Percentiles rank a stretch among this genome's conserved stretches.
phyloP scores from a whole-genome alignment of 1,140 invertebrate genomes.

The Trichonephila clavata region DNA sequence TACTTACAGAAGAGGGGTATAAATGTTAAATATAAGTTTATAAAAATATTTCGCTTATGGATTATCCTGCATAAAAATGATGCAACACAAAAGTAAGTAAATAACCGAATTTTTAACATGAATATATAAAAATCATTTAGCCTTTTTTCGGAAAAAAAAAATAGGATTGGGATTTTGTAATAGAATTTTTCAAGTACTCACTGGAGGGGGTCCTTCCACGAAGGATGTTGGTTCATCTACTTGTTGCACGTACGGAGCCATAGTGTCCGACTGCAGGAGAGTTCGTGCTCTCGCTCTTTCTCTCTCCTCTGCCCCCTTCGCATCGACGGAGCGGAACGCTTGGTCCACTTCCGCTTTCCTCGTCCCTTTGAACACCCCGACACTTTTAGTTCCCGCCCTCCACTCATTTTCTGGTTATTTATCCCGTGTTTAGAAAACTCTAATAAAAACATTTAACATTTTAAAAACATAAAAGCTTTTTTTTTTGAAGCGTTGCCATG shows the following conservation, averaged over 20 bases:
- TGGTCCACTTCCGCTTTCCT: slow-evolving; percentile 48
- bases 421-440: no score
- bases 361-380: neutral
- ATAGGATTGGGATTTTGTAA: neutral
- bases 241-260: slow-evolving; percentile 18
- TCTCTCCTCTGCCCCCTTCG: neutral
- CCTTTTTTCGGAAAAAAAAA: neutral
- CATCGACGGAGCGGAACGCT: slow-evolving; percentile 2
- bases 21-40: neutral
- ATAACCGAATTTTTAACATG: neutral
- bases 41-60: neutral
- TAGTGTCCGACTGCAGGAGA: neutral
- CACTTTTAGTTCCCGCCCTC: no score
- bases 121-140: neutral
- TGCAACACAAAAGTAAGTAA: no score
- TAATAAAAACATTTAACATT: no score
- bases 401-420: no score
- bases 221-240: slow-evolving; percentile 44
- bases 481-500: no score
- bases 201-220: slow-evolving; percentile 37
- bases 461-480: no score
- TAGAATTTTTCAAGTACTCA: neutral
- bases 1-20: neutral
- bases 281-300: neutral
- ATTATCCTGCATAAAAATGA: neutral